Evolutionary conservation across 37 sponge, comb jelly and placozoan species (phyloP).

Genomic region (Ephydatia muelleri): DNA sequence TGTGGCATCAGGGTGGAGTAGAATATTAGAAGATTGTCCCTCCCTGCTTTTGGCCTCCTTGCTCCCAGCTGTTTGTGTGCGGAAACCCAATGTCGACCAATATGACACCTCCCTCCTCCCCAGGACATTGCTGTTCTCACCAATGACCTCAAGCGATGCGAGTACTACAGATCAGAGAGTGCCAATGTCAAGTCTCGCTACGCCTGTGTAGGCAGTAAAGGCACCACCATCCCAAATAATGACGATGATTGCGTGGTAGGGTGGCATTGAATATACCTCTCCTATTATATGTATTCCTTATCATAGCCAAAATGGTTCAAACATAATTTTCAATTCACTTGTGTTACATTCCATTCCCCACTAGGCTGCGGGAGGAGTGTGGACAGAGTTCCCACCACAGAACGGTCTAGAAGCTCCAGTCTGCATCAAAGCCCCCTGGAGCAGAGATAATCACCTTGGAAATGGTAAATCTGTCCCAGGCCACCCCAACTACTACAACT

Average conservation of each 20-base stretch:
- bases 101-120: background rate
- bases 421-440: constrained; percentile 84
- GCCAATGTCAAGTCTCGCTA: constrained; percentile 89
- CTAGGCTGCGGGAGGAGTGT: constrained; percentile 26
- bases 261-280: background rate
- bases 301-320: background rate
- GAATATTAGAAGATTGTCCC: too few relatives aligned
- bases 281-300: background rate
- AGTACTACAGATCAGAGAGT: constrained; percentile 78
- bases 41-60: background rate
- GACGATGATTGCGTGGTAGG: constrained; percentile 79
- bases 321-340: background rate
- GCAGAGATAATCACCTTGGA: constrained; percentile 98
- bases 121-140: constrained; percentile 97
- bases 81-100: background rate
- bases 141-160: constrained; percentile 76
- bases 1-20: too few relatives aligned
- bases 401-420: constrained; percentile 71
- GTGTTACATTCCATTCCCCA: background rate
- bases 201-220: constrained; percentile 59
- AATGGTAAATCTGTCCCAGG: constrained; percentile 76
- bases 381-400: constrained; percentile 63
- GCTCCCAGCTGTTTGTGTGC: background rate
- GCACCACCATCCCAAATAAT: constrained; percentile 77
- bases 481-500: constrained; percentile 89